Conservation (phyloP, 2,113 vertebrate genomes). For the Tinamus guttatus region DNA sequence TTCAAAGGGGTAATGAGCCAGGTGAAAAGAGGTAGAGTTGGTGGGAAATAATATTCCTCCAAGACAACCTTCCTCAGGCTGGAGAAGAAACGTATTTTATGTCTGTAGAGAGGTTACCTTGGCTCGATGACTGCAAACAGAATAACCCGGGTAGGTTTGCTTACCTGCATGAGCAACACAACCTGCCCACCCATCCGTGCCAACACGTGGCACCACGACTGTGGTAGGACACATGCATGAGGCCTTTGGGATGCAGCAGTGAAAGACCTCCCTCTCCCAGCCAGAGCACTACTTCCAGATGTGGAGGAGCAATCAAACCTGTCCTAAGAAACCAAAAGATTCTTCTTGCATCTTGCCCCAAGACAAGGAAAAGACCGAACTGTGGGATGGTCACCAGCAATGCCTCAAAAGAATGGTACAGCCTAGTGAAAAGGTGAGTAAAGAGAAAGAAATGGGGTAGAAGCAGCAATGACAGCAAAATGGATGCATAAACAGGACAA, state of each 20-base stretch:
- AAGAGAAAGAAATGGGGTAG: background rate
- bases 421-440: background rate
- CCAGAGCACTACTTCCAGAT: background rate
- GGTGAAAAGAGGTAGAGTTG: background rate
- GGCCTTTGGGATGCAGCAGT: background rate
- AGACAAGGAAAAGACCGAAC: background rate
- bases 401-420: background rate
- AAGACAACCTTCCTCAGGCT: background rate
- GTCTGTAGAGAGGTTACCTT: background rate
- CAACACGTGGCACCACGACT: background rate
- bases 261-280: background rate
- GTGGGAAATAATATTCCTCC: background rate
- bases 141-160: background rate
- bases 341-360: background rate
- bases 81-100: slow-evolving; percentile 14
- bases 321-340: background rate
- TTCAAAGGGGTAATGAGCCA: background rate
- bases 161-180: slow-evolving; percentile 1
- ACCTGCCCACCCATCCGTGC: background rate
- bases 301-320: background rate
- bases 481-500: background rate
- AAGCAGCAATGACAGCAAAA: background rate
- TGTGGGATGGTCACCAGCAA: background rate
- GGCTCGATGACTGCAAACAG: background rate
- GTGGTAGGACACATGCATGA: fast-evolving